These are phyloP conservation scores for Scaptomyza graminum DNA, from an alignment of 1,140 invertebrate genomes.

Conservation along the genomic window DNA sequence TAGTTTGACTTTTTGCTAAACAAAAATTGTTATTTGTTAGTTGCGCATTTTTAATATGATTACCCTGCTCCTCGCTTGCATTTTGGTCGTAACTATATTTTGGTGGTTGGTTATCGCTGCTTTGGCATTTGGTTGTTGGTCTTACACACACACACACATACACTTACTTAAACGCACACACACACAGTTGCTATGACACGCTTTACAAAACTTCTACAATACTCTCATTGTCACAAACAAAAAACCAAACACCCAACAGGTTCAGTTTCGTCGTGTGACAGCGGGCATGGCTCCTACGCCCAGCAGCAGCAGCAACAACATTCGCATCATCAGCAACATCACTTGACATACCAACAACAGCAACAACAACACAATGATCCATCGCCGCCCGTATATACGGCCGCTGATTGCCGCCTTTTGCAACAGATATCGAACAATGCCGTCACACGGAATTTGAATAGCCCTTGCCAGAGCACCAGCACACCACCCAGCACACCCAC, in stretches of 20 bases:
- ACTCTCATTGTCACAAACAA: constrained; percentile 38
- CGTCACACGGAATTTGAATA: constrained; percentile 73
- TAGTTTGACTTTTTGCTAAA: constrained; percentile 25
- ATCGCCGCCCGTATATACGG: constrained; percentile 75
- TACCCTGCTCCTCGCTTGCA: constrained; percentile 62
- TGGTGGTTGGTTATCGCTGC: no score
- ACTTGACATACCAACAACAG: constrained; percentile 43
- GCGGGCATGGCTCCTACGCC: constrained; percentile 92
- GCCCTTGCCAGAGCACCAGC: constrained; percentile 65
- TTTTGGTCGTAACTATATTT: constrained; percentile 35
- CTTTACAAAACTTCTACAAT: constrained; percentile 56
- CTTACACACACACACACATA: constrained; percentile 34
- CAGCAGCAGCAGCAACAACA: constrained; percentile 85
- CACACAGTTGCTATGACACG: constrained; percentile 39
- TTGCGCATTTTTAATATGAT: constrained; percentile 38
- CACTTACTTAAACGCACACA: constrained; percentile 10
- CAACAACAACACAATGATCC: constrained; percentile 52
- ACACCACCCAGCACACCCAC: constrained; percentile 73
- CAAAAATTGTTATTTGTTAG: constrained; percentile 14
- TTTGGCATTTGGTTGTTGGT: constrained; percentile 38
- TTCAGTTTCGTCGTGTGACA: constrained; percentile 93
- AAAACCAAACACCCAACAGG: constrained; percentile 84
- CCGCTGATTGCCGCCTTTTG: constrained; percentile 75
- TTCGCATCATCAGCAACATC: constrained; percentile 84
- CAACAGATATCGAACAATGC: constrained; percentile 81